Evolutionary conservation across 2,113 vertebrate species (phyloP), one percentile per base, ranked within the genome.

Genomic region (Platycercus adscitus): DNA sequence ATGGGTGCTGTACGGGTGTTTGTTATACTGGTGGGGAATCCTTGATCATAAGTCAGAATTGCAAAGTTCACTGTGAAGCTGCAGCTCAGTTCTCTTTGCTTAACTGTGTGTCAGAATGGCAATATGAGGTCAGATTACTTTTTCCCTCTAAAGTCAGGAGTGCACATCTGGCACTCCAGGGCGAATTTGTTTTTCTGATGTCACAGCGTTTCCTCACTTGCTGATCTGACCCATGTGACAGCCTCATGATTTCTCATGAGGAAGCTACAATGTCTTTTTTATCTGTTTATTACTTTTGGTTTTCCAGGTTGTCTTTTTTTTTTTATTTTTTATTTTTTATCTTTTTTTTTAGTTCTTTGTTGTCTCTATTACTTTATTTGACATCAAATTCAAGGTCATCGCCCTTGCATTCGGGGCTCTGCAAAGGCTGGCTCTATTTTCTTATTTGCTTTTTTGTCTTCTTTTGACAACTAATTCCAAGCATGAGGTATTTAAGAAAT

Each of bases 1-100:
- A 13, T 23, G 17, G 11, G 9, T 6, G 4, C 4, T 2, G 0
- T 31, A 60, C 55, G 11, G 4, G 8, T 35, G 19, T n/a, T 73
- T 63, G 11, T 29, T 70, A 13, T 12, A 11, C 4, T 75, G 11
- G 3, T n/a, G 9, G n/a, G 15, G 52, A 78, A 25, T 63, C 25
- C 37, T 31, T 18, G 8, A 6, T 55, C 23, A 20, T 64, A 25
- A 75, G 47, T 85, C 78, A 85, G 71, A 85, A 75, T 79, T 16
- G 23, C 52, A 64, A 41, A 81, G 37, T 55, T 47, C 39, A 28
- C 29, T 52, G 19, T 39, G 23, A 82, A 35, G 4, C 9, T 88
- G 83, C 20, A 49, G 19, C 80, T 73, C 81, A 87, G 11, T 18
- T 26, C 69, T 2, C 1, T 79, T 73, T 84, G 26, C 60, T 29